Evolutionary conservation across 2,113 vertebrate genomes (phyloP), one percentile per base, ranked within the genome.

Genomic region (Strigops habroptila): DNA sequence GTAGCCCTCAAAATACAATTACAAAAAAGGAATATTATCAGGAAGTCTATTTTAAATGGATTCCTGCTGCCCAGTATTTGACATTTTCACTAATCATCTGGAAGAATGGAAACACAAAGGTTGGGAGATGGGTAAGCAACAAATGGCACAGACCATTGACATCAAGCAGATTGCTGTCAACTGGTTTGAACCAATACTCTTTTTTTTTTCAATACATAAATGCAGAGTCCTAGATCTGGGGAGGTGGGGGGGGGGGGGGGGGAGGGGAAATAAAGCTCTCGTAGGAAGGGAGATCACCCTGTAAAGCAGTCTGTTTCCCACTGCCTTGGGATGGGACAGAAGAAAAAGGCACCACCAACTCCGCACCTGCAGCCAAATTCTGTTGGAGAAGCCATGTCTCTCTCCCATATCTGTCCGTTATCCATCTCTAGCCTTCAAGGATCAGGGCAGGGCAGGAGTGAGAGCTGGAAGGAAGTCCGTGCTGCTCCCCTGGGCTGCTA

Each of bases 361-460:
- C 17, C 1, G 43, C 1, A 1, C 14, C 30, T 3, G 3, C 39
- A 25, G 49, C 37, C 19, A 13, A 57, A 89, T 68, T 62, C 7
- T 3, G 0, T 9, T n/a, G 52, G 60, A 62, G 24, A 62, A 77
- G 8, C 10, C 44, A 31, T 1, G 0, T 27, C 82, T 79, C 60
- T 53, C 55, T 75, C 46, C 28, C 22, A 7, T 71, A 81, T 44
- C 63, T 70, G 18, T 7, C 44, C 44, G 2, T 59, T 33, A 28
- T 31, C 25, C 28, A 43, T 11, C 6, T 68, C 59, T 70, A 75
- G 80, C 52, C 53, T 91, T 33, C 1, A 2, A 80, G 82, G 39
- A 92, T 35, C 13, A 1, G 9, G 39, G 44, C n/a, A 77, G 51
- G 44, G 18, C 21, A 2, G 1, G 30, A 65, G 9, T 21, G 41